These are phyloP conservation scores for Phoenicopterus ruber DNA, from an alignment of 2,113 vertebrate species.

Conservation along the genomic window DNA sequence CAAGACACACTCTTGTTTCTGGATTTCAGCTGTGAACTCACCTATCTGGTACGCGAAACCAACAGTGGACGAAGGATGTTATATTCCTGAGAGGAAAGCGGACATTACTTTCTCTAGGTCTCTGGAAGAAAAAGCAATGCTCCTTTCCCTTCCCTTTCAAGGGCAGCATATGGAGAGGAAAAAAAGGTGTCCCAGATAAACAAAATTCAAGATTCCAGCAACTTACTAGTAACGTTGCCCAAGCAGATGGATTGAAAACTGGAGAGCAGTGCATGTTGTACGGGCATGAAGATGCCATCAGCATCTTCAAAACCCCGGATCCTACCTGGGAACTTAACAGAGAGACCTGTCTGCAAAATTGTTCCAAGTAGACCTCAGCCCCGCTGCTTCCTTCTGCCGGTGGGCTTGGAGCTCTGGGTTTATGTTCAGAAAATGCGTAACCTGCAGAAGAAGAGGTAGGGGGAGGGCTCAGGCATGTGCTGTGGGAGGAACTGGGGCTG, in stretches of 20 bases:
- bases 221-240: background rate
- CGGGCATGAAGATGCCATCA: background rate
- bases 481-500: background rate
- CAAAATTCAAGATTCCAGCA: background rate
- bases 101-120: background rate
- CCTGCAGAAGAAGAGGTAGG: slow-evolving; percentile 78
- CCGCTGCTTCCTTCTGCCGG: slow-evolving; percentile 69
- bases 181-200: background rate
- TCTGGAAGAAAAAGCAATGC: background rate
- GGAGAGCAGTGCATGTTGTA: fast-evolving
- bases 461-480: background rate
- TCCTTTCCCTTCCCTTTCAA: background rate
- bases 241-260: background rate
- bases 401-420: slow-evolving; percentile 73
- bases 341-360: slow-evolving; percentile 78
- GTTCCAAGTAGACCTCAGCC: slow-evolving; percentile 74
- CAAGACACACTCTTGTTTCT: background rate
- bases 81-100: background rate
- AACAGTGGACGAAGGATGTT: background rate
- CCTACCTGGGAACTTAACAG: slow-evolving; percentile 62
- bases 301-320: background rate
- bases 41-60: background rate
- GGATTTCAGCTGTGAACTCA: background rate
- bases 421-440: slow-evolving; percentile 71
- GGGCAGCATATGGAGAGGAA: background rate